Percentiles rank a stretch among this genome's conserved stretches.
Conservation (phyloP, 2,113 vertebrate species). For the Poecilia latipinna region DNA sequence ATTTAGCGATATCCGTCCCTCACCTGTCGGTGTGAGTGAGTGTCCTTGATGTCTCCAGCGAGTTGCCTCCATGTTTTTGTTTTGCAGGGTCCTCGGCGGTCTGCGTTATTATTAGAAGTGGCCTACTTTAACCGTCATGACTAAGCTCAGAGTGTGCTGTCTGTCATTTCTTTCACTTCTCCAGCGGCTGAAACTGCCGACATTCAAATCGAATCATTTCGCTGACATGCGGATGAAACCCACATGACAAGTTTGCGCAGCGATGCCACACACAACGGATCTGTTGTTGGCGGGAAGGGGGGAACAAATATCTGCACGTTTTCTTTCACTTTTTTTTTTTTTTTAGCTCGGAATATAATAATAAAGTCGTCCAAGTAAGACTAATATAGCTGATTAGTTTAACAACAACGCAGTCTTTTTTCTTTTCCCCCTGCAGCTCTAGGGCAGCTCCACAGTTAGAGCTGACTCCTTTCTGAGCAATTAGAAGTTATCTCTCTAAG, state of each 20-base stretch:
- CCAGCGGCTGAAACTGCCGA: not conserved
- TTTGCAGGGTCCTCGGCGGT: constrained; percentile 31
- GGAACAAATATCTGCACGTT: not conserved
- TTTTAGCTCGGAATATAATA: not conserved
- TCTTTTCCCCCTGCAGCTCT: not conserved
- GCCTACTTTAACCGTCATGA: constrained; percentile 47
- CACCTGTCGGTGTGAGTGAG: constrained; percentile 39
- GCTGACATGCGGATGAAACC: not conserved
- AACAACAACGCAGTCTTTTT: not conserved
- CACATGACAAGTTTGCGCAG: not conserved
- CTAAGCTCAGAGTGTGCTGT: constrained; percentile 38
- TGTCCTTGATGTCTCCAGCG: not conserved
- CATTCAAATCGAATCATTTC: not conserved
- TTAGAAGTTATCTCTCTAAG: no score
- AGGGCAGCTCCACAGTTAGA: no score
- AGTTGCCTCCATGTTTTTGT: constrained; percentile 57
- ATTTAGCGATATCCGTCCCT: constrained; percentile 20
- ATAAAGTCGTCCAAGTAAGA: not conserved
- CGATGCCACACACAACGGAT: not conserved
- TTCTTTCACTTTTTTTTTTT: not conserved
- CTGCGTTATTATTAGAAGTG: constrained; percentile 73
- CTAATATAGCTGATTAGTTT: not conserved
- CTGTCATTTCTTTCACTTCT: constrained; percentile 29
- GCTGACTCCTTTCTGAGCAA: no score
- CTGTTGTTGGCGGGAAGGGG: not conserved